phyloP scores from a whole-genome alignment of 1,140 invertebrate genomes.

The Anagrus nilaparvatae region DNA sequence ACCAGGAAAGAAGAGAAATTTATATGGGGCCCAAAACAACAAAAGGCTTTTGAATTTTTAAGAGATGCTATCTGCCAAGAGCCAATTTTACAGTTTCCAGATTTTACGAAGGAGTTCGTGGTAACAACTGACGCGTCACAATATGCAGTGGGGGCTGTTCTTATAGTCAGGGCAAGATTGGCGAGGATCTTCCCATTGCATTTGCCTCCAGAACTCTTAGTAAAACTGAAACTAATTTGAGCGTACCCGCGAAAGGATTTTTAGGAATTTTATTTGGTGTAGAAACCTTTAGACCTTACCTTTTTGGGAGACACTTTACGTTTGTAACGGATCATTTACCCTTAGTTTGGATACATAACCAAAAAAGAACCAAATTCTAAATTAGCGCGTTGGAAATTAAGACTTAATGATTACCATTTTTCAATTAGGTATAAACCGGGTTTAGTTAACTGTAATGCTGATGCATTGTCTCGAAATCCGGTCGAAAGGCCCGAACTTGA shows the following conservation, averaged over 20 bases:
- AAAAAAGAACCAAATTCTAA: slow-evolving; percentile 22
- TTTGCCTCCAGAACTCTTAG: not conserved
- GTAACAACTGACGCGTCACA: not conserved
- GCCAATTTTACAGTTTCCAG: not conserved
- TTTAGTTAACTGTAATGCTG: slow-evolving; percentile 10
- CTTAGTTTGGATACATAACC: slow-evolving; percentile 30
- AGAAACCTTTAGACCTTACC: slow-evolving; percentile 32
- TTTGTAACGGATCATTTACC: slow-evolving; percentile 38
- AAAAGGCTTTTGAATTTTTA: slow-evolving; percentile 20
- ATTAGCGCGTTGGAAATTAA: slow-evolving; percentile 16
- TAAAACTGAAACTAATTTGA: not conserved
- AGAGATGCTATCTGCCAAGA: not conserved
- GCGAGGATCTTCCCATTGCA: not conserved
- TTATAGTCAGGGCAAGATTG: not conserved
- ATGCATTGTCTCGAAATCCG: slow-evolving; percentile 12
- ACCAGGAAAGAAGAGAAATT: not conserved
- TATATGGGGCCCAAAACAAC: not conserved
- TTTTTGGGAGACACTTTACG: slow-evolving; percentile 32
- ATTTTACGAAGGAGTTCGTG: not conserved
- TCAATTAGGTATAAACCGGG: slow-evolving; percentile 15
- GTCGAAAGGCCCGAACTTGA: too few species aligned
- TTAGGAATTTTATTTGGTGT: slow-evolving; percentile 13
- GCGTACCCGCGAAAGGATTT: not conserved
- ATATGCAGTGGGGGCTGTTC: not conserved
- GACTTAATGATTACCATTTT: slow-evolving; percentile 22